These are phyloP conservation scores for Electrona antarctica DNA, from an alignment of 2,113 vertebrate species.

Conservation along the genomic window DNA sequence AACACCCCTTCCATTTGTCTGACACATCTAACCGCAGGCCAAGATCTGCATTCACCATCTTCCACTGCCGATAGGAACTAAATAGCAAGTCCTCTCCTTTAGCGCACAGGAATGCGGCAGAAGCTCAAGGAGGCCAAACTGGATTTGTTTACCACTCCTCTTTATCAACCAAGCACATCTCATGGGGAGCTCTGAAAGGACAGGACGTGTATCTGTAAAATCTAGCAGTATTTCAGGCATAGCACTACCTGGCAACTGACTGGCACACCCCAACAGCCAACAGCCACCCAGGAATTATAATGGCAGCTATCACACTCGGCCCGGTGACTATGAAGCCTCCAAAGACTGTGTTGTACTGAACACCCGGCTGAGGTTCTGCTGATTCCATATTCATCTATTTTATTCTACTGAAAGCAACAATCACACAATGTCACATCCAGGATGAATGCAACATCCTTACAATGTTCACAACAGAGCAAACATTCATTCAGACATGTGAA, in stretches of 20 bases:
- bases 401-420: constrained; percentile 26
- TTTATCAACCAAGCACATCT: not conserved
- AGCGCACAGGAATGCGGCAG: constrained; percentile 27
- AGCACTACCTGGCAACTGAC: constrained; percentile 42
- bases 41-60: constrained; percentile 28
- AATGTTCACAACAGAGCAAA: constrained; percentile 52
- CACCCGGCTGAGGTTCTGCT: constrained; percentile 29
- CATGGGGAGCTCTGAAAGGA: constrained; percentile 14
- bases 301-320: constrained; percentile 36
- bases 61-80: constrained; percentile 31
- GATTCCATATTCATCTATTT: constrained; percentile 29
- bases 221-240: constrained; percentile 31
- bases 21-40: constrained; percentile 13
- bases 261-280: constrained; percentile 36
- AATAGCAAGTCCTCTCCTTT: not conserved
- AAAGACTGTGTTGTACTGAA: not conserved
- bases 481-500: not conserved
- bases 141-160: not conserved
- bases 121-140: constrained; percentile 16
- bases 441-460: constrained; percentile 54
- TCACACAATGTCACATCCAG: constrained; percentile 33
- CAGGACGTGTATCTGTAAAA: constrained; percentile 56
- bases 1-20: constrained; percentile 21
- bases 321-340: constrained; percentile 39
- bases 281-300: constrained; percentile 30